Evolutionary conservation across 2,888 invertebrate species (phyloP), one percentile per base, ranked within the genome.

Genomic region (Helobdella robusta): DNA sequence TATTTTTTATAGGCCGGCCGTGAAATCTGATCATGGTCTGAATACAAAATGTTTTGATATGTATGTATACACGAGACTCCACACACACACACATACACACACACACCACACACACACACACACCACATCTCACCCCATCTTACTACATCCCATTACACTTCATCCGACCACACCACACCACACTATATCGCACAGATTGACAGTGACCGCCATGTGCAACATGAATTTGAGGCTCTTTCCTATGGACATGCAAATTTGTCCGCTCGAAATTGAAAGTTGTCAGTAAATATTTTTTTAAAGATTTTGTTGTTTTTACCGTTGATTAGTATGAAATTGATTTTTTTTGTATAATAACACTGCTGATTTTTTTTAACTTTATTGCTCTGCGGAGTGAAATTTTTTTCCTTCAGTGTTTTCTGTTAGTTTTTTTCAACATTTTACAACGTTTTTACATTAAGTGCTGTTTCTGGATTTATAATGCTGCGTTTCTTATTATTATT

Each of bases 241-340:
- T 28, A 72, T 74, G 73, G 74, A 74, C 66, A 71, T 65, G 32
- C 74, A 74, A 66, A 68, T 68, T 18, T 74, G 74, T 48, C 68
- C 72, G 28, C 68, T 74, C 48, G 72, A 74, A 59, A 72, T 74
- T 15, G 74, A 74, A 67, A 74, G 74, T 65, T 74, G 74, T 74
- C 68, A 72, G 74, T 73, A 36, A 25, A 30, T 5, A 30, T 6
- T 44, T 6, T n/a, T 15, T 18, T 5, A 8, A 30, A 30, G 18
- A 8, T 44, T 46, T 18, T 0, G 28, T 46, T 2, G n/a, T 35
- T 61, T 28, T 44, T 20, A 46, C 46, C 36, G 15, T 34, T 34
- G 30, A n/a, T 32, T 23, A 23, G n/a, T 58, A 8, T 40, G 2
- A 40, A 15, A 15, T 15, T 40, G 15, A 15, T 40, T 15, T 40